phyloP scores from a whole-genome alignment of 2,888 invertebrate genomes.

The Orthonevra nobilis region DNA sequence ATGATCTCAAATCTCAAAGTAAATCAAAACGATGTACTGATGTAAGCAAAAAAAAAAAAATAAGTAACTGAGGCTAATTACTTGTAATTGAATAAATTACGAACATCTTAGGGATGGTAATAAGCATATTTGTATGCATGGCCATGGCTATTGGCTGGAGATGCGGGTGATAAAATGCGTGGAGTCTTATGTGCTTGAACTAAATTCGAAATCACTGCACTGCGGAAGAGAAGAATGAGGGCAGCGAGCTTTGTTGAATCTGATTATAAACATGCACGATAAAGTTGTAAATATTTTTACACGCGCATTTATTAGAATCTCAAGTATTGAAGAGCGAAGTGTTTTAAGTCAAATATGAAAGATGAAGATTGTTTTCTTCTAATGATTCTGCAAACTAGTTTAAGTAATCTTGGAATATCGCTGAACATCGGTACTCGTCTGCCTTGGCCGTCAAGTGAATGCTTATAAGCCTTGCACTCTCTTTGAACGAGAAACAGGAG shows the following conservation, averaged over 20 bases:
- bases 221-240: conserved; percentile 5
- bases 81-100: conserved; percentile 62
- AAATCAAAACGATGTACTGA: conserved; percentile 23
- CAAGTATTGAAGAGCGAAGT: no score
- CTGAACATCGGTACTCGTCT: no score
- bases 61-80: conserved; percentile 49
- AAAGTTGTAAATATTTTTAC: no score
- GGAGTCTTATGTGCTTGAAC: conserved; percentile 23
- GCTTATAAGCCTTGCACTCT: no score
- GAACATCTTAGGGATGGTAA: conserved; percentile 47
- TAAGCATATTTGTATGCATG: conserved; percentile 45
- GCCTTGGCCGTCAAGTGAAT: no score
- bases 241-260: not conserved
- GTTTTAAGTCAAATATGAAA: no score
- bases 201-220: not conserved
- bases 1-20: conserved; percentile 31
- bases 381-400: no score
- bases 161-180: conserved; percentile 41
- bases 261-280: no score
- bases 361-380: no score
- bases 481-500: no score
- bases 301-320: no score
- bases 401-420: no score
- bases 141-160: not conserved
- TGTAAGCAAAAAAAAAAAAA: conserved; percentile 11